These are phyloP conservation scores for Xiphorhynchus erythropygius DNA, from an alignment of 2,797 vertebrate genomes.

Conservation along the genomic window DNA sequence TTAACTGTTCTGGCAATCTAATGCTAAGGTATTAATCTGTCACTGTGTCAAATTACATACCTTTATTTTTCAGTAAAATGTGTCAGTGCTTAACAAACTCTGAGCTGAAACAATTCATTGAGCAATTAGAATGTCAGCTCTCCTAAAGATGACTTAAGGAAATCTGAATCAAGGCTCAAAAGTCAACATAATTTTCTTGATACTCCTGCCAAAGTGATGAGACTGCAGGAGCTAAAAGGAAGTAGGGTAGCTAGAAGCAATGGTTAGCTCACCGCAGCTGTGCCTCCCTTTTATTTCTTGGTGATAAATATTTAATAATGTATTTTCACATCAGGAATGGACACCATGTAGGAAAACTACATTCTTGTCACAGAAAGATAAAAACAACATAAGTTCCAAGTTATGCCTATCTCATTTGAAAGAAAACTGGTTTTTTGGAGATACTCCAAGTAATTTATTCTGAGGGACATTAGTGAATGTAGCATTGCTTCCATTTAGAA, in stretches of 20 bases:
- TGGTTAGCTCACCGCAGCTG: conserved; percentile 9
- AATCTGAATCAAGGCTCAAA: conserved; percentile 63
- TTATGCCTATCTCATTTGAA: background rate
- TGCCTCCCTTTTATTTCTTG: background rate
- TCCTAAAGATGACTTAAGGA: conserved; percentile 64
- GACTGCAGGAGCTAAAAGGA: conserved; percentile 13
- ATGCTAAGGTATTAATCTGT: conserved; percentile 74
- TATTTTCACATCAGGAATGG: conserved; percentile 6
- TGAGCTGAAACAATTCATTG: conserved; percentile 67
- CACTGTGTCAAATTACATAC: conserved; percentile 74
- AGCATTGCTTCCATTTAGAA: background rate
- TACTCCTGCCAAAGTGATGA: conserved; percentile 55
- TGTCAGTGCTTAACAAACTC: conserved; percentile 74
- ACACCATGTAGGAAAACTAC: background rate
- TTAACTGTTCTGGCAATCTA: conserved; percentile 74
- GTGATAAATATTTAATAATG: background rate
- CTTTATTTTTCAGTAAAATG: conserved; percentile 64
- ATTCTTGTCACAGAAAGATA: background rate
- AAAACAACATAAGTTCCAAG: background rate
- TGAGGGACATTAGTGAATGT: background rate
- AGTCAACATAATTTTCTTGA: conserved; percentile 70
- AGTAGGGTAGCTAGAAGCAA: conserved; percentile 22
- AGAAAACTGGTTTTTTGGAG: background rate
- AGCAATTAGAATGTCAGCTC: conserved; percentile 75
- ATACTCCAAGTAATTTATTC: background rate